Percentiles rank a stretch among this genome's conserved stretches.
Evolutionary conservation across 2,888 invertebrate genomes (phyloP).

Genomic region (Deilephila porcellus): DNA sequence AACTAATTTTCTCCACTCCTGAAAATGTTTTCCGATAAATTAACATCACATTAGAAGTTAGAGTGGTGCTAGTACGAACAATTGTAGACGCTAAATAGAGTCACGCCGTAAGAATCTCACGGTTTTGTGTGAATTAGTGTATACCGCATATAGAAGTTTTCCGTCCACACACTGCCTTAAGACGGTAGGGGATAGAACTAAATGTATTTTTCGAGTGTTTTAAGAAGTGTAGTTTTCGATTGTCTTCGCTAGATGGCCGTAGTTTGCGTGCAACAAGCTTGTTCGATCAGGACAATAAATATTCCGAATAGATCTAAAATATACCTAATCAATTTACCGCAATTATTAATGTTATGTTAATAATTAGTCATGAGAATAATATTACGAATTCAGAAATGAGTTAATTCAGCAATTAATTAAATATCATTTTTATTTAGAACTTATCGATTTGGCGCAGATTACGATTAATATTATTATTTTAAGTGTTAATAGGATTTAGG

Average conservation of each 20-base stretch:
- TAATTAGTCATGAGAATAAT: background rate
- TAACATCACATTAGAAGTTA: slow-evolving; percentile 26
- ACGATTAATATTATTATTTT: background rate
- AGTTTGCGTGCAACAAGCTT: background rate
- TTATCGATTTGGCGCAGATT: background rate
- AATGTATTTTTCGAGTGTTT: slow-evolving; percentile 32
- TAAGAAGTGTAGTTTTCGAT: slow-evolving; percentile 7
- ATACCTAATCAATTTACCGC: background rate
- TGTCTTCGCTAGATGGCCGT: background rate
- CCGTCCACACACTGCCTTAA: slow-evolving; percentile 56
- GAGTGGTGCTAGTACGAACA: slow-evolving; percentile 1
- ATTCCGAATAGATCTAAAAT: background rate
- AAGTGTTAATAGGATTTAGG: background rate
- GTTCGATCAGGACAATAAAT: background rate
- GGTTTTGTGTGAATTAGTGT: background rate
- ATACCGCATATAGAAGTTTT: slow-evolving; percentile 36
- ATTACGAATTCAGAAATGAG: background rate
- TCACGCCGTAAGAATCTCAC: slow-evolving; percentile 17
- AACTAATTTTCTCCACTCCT: background rate
- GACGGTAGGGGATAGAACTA: slow-evolving; percentile 28
- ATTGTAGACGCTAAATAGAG: background rate
- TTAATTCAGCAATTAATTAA: too few relatives aligned
- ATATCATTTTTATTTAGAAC: background rate
- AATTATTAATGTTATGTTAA: background rate
- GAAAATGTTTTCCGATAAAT: background rate